Percentiles rank a stretch among this genome's conserved stretches.
Evolutionary conservation across 2,113 vertebrate species (phyloP).

Genomic region (Alligator sinensis): DNA sequence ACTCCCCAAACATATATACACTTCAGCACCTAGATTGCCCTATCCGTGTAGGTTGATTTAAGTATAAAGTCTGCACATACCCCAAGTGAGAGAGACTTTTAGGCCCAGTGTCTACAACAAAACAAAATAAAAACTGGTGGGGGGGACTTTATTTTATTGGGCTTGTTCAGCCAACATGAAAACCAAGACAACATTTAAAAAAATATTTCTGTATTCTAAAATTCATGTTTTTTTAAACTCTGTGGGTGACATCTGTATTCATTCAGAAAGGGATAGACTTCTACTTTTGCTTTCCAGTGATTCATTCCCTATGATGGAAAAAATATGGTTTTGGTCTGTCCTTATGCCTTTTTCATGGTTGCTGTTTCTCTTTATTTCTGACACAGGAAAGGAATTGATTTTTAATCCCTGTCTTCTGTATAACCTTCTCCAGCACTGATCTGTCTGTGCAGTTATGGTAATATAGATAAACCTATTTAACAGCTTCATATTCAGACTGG

Average conservation of each 20-base stretch:
- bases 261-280: not conserved
- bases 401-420: conserved; percentile 1
- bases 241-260: not conserved
- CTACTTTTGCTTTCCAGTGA: not conserved
- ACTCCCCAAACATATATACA: no score
- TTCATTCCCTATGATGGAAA: not conserved
- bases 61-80: no score
- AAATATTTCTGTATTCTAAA: not conserved
- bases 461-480: not conserved
- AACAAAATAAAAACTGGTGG: not conserved
- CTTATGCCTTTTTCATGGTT: not conserved
- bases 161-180: not conserved
- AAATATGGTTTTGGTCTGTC: not conserved
- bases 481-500: not conserved
- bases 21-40: no score
- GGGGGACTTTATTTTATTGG: conserved; percentile 4
- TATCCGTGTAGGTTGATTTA: no score
- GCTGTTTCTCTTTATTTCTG: not conserved
- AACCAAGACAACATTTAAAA: not conserved
- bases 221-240: not conserved
- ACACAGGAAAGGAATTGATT: not conserved
- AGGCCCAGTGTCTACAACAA: not conserved
- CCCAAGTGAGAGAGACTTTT: not conserved
- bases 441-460: not conserved
- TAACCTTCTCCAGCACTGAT: not conserved